phyloP scores from a whole-genome alignment of 2,888 invertebrate species.

The Muscina levida region DNA sequence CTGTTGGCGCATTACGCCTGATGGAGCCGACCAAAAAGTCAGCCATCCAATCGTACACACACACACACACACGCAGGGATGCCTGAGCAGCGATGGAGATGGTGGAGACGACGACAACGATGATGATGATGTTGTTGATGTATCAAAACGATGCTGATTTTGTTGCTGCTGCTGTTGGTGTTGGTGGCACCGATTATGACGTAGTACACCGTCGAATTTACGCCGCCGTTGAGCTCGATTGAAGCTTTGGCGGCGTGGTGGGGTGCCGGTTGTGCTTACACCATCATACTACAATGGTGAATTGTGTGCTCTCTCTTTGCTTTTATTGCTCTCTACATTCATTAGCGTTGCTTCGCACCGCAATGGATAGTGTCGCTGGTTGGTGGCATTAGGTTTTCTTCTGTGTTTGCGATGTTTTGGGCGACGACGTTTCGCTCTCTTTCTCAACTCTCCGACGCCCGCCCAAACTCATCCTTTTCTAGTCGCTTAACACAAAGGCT shows the following conservation, averaged over 20 bases:
- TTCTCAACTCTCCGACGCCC: too few species aligned
- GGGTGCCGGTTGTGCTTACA: slow-evolving; percentile 10
- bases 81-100: background rate
- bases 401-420: background rate
- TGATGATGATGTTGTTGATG: slow-evolving; percentile 1
- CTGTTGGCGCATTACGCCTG: slow-evolving; percentile 28
- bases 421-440: too few species aligned
- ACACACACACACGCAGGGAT: background rate
- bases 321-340: slow-evolving; percentile 14
- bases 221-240: slow-evolving; percentile 1
- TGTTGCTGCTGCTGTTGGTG: background rate
- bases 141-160: background rate
- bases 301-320: slow-evolving; percentile 26
- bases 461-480: too few species aligned
- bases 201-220: background rate
- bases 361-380: slow-evolving; percentile 23
- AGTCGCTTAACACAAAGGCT: too few species aligned
- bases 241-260: slow-evolving; percentile 5
- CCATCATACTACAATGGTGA: too few species aligned
- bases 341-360: slow-evolving; percentile 8
- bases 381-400: slow-evolving; percentile 53
- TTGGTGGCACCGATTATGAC: background rate
- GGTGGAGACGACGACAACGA: background rate
- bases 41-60: slow-evolving; percentile 4
- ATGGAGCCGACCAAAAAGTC: slow-evolving; percentile 14